A percentile compares a stretch with the other conserved stretches of the same genome.
These are phyloP conservation scores for Charina bottae DNA, from an alignment of 2,113 vertebrate species.

Conservation along the genomic window DNA sequence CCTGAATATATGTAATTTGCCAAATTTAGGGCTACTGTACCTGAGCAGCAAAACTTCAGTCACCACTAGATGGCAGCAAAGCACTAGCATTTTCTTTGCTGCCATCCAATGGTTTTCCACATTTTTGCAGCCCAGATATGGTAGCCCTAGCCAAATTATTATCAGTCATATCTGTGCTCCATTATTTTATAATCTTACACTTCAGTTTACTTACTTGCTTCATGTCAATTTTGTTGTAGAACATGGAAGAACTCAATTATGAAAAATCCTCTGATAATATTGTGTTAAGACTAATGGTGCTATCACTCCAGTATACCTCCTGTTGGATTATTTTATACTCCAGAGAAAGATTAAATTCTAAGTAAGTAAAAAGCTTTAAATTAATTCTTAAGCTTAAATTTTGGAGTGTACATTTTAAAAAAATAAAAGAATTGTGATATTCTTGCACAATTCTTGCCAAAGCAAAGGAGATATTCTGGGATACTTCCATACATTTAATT, in stretches of 20 bases:
- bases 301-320: conserved; percentile 88
- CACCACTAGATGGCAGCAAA: background rate
- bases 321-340: conserved; percentile 90
- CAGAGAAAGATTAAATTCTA: conserved; percentile 71
- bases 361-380: conserved; percentile 68
- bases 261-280: conserved; percentile 80
- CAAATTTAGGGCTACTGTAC: background rate
- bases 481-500: background rate
- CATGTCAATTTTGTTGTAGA: conserved; percentile 69
- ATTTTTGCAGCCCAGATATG: background rate
- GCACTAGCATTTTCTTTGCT: background rate
- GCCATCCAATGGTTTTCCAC: background rate
- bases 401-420: background rate
- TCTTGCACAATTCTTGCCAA: background rate
- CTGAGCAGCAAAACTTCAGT: background rate
- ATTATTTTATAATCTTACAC: conserved; percentile 5
- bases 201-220: conserved; percentile 42
- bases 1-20: background rate
- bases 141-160: background rate
- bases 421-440: background rate
- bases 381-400: background rate
- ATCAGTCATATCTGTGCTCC: background rate
- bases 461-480: background rate
- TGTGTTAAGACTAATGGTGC: conserved; percentile 80
- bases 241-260: conserved; percentile 79